Base-by-base conservation (phyloP, 2,113 vertebrate genomes). In the Canis aureus region DNA sequence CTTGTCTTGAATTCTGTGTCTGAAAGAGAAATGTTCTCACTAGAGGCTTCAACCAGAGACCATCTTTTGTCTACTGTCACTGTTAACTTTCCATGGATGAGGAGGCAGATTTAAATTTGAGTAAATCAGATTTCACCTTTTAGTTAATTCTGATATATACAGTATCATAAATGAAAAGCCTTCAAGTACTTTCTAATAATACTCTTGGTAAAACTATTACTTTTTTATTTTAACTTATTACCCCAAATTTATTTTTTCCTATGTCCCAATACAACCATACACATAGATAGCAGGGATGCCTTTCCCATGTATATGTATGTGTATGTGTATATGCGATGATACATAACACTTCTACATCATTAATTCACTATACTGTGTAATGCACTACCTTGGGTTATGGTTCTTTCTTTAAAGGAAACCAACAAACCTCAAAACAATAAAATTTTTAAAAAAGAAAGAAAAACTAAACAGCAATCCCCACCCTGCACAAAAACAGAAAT, bases 1-100 rank as follows among this genome's bases (percentile, higher is more conserved):
- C 62, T 98, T 96, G 84, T 79, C 51, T 81, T 95, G 23, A 79
- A 86, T 97, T 96, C 95, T 94, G 16, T 73, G 6, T 89, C 91
- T 95, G 82, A 96, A 94, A 97, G 64, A 51, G 38, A 96, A 97
- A 57, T 71, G 1, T 95, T 96, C 64, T 95, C 79, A 76, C 60
- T n/a, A 95, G 53, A 98, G 23, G 2, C 38, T 97, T 71, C 38
- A 95, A 71, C 27, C 38, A 96, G 55, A 82, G 38, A 80, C 59
- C 8, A 96, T 78, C 81, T 64, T 62, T 38, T 82, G 22, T 95
- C 76, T 97, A n/a, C 60, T 94, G 11, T 43, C 57, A 81, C 27
- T 88, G 57, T 4, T 95, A 90, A 96, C 79, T 97, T 89, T 94
- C 86, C 55, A 74, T 15, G 83, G 11, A 71, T 64, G 1, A 91